phyloP scores from a whole-genome alignment of 1,140 invertebrate genomes.

The Lepidurus apus region DNA sequence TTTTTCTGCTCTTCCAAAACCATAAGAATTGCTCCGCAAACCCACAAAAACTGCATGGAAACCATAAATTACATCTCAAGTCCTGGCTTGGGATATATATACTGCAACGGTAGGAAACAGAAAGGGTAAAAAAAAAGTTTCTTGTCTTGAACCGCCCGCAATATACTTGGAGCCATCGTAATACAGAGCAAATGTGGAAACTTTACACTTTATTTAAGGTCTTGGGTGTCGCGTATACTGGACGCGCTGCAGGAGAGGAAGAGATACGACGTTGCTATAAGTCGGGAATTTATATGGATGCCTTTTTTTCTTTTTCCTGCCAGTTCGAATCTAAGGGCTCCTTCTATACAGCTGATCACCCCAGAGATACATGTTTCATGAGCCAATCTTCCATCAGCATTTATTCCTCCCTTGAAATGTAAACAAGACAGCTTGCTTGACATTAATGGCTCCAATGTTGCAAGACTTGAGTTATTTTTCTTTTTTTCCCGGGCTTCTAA shows the following conservation, averaged over 20 bases:
- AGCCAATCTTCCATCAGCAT: not conserved
- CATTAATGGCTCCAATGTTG: not conserved
- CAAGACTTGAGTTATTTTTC: not conserved
- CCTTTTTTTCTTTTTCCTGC: not conserved
- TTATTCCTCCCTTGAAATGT: not conserved
- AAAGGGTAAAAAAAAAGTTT: not conserved
- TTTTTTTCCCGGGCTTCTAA: not conserved
- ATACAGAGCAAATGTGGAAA: slow-evolving; percentile 8
- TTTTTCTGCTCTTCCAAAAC: not conserved
- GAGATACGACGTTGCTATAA: not conserved
- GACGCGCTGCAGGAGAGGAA: not conserved
- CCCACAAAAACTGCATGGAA: not conserved
- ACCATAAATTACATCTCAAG: not conserved
- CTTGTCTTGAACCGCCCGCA: not conserved
- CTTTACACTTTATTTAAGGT: slow-evolving; percentile 19
- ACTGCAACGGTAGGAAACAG: not conserved
- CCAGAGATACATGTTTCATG: not conserved
- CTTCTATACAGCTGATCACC: not conserved
- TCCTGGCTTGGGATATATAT: not conserved
- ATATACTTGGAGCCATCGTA: slow-evolving; percentile 11
- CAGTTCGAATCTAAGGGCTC: not conserved
- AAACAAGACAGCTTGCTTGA: slow-evolving; percentile 7
- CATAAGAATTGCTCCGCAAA: not conserved
- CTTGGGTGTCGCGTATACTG: not conserved
- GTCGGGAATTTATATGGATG: not conserved